These are phyloP conservation scores for Caenorhabditis zanzibari DNA, from an alignment of 2,888 invertebrate species.

Conservation along the genomic window DNA sequence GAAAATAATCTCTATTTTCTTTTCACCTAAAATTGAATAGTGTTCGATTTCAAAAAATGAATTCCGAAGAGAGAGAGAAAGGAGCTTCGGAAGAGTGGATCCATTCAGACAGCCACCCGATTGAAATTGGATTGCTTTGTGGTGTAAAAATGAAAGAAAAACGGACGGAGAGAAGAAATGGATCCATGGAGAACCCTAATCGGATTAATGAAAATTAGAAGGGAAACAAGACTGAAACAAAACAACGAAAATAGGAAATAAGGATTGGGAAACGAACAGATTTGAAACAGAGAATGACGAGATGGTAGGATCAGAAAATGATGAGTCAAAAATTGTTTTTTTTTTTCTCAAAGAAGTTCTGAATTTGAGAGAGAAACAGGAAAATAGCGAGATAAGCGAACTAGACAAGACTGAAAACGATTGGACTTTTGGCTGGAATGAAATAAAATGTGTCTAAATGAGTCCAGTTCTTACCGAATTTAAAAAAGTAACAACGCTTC, in stretches of 20 bases:
- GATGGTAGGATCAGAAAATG: neutral
- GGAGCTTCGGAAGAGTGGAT: slow-evolving; percentile 24
- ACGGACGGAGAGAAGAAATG: slow-evolving; percentile 1
- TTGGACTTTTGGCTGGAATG: too few species aligned
- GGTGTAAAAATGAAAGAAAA: slow-evolving; percentile 15
- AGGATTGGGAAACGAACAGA: neutral
- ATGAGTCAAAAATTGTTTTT: too few species aligned
- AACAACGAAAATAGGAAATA: slow-evolving; percentile 19
- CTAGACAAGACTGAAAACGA: too few species aligned
- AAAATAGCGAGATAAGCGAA: too few species aligned
- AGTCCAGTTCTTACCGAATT: too few species aligned
- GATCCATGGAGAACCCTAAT: slow-evolving; percentile 33
- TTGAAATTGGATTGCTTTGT: slow-evolving; percentile 46
- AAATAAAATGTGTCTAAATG: too few species aligned
- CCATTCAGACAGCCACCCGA: neutral
- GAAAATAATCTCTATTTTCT: slow-evolving; percentile 17
- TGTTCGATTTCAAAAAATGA: slow-evolving; percentile 8
- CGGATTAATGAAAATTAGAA: slow-evolving; percentile 55
- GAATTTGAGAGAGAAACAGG: too few species aligned
- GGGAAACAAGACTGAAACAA: slow-evolving; percentile 10
- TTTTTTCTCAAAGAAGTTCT: too few species aligned
- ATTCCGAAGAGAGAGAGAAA: slow-evolving; percentile 12
- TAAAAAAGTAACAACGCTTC: too few species aligned
- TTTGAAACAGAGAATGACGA: slow-evolving; percentile 9
- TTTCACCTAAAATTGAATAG: slow-evolving; percentile 25